Evolutionary conservation across 2,888 invertebrate genomes (phyloP), one percentile per base, ranked within the genome.

Genomic region (Caenorhabditis sp.): DNA sequence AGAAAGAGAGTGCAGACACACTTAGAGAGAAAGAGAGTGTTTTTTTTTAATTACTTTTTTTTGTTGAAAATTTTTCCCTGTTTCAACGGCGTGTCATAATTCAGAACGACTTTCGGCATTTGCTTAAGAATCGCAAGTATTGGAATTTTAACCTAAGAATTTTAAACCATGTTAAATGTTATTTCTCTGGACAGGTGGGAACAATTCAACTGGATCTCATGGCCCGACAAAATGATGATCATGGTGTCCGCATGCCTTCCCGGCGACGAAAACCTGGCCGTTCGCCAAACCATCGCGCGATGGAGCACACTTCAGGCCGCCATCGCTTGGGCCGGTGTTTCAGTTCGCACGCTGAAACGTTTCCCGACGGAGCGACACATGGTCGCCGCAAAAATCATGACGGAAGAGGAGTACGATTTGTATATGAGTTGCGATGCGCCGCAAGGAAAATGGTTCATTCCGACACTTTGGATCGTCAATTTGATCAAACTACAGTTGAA

Each of bases 371-470:
- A 89, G 54, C 85, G 89, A 57, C 89, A 90, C 77, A 86, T 90
- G 64, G 89, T 89, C 5, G 88, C 89, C 58, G 88, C 89, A 60
- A 90, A 89, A 87, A 70, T 88, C 62, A 88, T 90, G 85, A 89
- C 89, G 2, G 86, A 88, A 53, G 88, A 89, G 62, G 90, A 90
- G 71, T 88, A 87, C 53, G 83, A 87, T 62, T 80, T 89, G 70
- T 88, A 88, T 77, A 89, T 89, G 77, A 84, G 86, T 43, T 85
- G 88, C 6, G 87, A 88, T 23, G 89, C 89, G 21, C 88, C 88
- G 31, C 89, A 89, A 81, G 89, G 89, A 79, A 90, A 90, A 78
- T 90, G 90, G 86, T 90, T 90, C 87, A 88, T 90, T 49, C 90
- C 90, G 1, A 83, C 89, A 10, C 85, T 89, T 55, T 90, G 90